Evolutionary conservation across 2,888 invertebrate species (phyloP).

Genomic region (Steinernema hermaphroditum): DNA sequence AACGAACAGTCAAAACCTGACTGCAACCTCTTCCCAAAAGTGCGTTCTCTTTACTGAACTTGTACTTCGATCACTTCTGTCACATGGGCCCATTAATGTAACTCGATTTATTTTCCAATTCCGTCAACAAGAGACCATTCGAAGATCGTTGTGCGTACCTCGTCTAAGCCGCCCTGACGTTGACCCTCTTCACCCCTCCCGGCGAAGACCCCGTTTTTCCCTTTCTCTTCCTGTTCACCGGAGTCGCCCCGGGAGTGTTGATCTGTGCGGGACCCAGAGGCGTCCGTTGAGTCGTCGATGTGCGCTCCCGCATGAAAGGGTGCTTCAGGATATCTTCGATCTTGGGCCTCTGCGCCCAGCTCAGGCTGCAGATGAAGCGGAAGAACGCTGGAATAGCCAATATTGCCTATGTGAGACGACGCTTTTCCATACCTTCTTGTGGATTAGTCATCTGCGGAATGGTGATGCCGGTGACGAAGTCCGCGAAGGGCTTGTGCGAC

Average conservation of each 20-base stretch:
- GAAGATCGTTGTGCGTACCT: too few species aligned
- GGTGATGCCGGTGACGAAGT: neutral
- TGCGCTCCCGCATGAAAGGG: neutral
- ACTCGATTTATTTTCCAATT: too few species aligned
- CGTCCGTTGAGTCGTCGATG: neutral
- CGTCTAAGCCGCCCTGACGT: neutral
- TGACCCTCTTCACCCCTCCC: neutral
- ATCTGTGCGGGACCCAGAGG: slow-evolving; percentile 12
- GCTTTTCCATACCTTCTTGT: neutral
- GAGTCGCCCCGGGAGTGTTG: neutral
- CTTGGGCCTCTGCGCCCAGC: neutral
- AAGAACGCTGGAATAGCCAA: neutral
- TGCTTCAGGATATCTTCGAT: neutral
- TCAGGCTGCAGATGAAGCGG: neutral
- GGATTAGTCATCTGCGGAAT: neutral
- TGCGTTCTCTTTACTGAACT: too few species aligned
- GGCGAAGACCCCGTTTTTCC: neutral
- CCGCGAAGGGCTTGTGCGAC: neutral
- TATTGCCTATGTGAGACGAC: neutral
- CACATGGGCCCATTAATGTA: too few species aligned
- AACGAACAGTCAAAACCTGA: too few species aligned
- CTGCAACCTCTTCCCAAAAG: too few species aligned
- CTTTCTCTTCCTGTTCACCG: neutral
- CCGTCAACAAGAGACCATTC: too few species aligned
- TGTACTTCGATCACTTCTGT: too few species aligned